A percentile compares a stretch with the other conserved stretches of the same genome.
These are phyloP conservation scores for Acrocyrtus sp. DNA, from an alignment of 2,888 invertebrate species.

Conservation along the genomic window DNA sequence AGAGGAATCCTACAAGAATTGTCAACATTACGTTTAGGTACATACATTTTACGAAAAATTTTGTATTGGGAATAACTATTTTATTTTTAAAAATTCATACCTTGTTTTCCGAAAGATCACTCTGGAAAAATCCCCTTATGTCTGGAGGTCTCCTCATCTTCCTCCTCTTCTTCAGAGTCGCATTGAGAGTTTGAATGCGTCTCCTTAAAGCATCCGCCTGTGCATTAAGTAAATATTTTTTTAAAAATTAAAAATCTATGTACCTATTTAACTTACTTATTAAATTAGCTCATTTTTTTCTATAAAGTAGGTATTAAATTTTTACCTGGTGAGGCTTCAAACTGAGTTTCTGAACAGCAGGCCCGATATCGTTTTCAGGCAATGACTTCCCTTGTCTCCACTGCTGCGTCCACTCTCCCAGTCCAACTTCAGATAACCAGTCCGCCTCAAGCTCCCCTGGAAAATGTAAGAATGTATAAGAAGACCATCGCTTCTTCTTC, in stretches of 20 bases:
- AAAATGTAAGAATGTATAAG: slow-evolving; percentile 16
- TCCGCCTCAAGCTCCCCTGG: slow-evolving; percentile 62
- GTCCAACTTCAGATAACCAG: slow-evolving; percentile 62
- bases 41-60: too few species aligned
- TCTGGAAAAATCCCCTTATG: slow-evolving; percentile 63
- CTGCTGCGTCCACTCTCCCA: slow-evolving; percentile 62
- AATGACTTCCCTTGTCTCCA: slow-evolving; percentile 63
- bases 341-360: slow-evolving; percentile 63
- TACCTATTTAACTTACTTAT: too few species aligned
- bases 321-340: slow-evolving; percentile 63
- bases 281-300: too few species aligned
- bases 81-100: too few species aligned
- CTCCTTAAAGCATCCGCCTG: slow-evolving; percentile 81
- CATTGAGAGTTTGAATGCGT: slow-evolving; percentile 79
- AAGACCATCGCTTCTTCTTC: not conserved
- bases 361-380: slow-evolving; percentile 63
- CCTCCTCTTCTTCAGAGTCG: slow-evolving; percentile 75
- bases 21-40: too few species aligned
- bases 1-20: slow-evolving; percentile 67
- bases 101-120: slow-evolving; percentile 61
- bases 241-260: too few species aligned
- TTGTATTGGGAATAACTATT: too few species aligned
- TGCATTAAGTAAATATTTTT: not conserved
- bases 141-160: slow-evolving; percentile 64
- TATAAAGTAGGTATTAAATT: too few species aligned